phyloP scores from a whole-genome alignment of 1,140 invertebrate genomes.

The Pinna nobilis region DNA sequence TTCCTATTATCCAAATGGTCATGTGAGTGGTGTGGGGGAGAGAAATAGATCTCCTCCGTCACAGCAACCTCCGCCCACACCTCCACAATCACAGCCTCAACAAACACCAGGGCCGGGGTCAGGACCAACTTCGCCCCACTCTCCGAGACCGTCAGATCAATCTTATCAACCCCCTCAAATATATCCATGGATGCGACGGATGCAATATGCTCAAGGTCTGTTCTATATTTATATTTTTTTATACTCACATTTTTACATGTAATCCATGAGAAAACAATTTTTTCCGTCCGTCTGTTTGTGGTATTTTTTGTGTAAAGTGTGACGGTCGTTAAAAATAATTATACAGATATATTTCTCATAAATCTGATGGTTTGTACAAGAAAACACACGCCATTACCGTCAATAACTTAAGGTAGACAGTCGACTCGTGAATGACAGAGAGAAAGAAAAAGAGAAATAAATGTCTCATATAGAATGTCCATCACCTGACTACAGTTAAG shows the following conservation, averaged over 20 bases:
- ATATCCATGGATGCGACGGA: constrained; percentile 71
- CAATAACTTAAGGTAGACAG: too few species aligned
- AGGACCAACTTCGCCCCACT: constrained; percentile 34
- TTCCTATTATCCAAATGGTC: constrained; percentile 56
- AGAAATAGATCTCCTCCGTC: constrained; percentile 54
- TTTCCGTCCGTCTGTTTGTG: too few species aligned
- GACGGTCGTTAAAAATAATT: too few species aligned
- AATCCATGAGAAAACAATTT: neutral
- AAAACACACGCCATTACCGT: too few species aligned
- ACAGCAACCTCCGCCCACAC: constrained; percentile 51
- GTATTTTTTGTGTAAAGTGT: too few species aligned
- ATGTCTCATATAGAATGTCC: too few species aligned
- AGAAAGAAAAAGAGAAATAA: too few species aligned
- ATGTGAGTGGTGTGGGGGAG: constrained; percentile 45
- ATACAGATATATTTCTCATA: too few species aligned
- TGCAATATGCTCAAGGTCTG: constrained; percentile 71
- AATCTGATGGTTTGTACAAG: too few species aligned
- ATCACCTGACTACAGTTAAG: too few species aligned
- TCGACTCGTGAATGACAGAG: too few species aligned
- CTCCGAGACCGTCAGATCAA: constrained; percentile 49
- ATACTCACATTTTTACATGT: neutral
- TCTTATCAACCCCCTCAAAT: constrained; percentile 63
- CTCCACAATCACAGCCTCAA: constrained; percentile 52
- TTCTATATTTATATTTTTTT: neutral
- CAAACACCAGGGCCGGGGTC: constrained; percentile 29